A percentile compares a stretch with the other conserved stretches of the same genome.
These are phyloP conservation scores for Nothoprocta pentlandii DNA, from an alignment of 2,113 vertebrate genomes.

Conservation along the genomic window DNA sequence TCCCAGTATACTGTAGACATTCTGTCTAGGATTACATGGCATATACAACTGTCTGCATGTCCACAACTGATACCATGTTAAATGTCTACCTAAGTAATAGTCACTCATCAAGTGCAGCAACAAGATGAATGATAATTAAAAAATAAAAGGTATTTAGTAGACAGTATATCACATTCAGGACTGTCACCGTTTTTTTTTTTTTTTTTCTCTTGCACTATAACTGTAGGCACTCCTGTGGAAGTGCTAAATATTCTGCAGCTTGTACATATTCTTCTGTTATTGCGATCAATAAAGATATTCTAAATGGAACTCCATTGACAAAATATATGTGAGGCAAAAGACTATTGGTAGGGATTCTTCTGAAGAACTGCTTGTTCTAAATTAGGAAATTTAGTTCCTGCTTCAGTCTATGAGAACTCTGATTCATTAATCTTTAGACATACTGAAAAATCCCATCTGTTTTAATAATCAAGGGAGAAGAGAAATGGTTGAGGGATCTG, in stretches of 20 bases:
- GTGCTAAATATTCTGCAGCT: not conserved
- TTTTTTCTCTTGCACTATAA: not conserved
- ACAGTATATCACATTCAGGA: not conserved
- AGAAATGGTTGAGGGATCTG: slow-evolving; percentile 20
- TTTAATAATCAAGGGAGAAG: slow-evolving; percentile 56
- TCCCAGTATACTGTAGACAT: not conserved
- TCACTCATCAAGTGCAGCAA: not conserved
- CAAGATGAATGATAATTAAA: not conserved
- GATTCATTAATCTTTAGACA: slow-evolving; percentile 62
- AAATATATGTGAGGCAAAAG: not conserved
- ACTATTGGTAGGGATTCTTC: not conserved
- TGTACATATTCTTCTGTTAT: not conserved
- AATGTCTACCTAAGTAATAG: not conserved
- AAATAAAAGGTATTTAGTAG: not conserved
- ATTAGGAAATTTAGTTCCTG: not conserved
- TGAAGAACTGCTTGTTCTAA: not conserved
- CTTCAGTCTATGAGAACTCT: slow-evolving; percentile 5
- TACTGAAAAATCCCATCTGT: slow-evolving; percentile 45
- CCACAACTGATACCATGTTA: not conserved
- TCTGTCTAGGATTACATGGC: not conserved
- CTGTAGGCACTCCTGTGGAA: not conserved
- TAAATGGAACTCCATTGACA: not conserved
- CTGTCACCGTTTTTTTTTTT: not conserved
- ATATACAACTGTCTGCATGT: not conserved
- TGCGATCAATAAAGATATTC: not conserved